phyloP scores from a whole-genome alignment of 2,888 invertebrate genomes.

The Eristalinus aeneus region DNA sequence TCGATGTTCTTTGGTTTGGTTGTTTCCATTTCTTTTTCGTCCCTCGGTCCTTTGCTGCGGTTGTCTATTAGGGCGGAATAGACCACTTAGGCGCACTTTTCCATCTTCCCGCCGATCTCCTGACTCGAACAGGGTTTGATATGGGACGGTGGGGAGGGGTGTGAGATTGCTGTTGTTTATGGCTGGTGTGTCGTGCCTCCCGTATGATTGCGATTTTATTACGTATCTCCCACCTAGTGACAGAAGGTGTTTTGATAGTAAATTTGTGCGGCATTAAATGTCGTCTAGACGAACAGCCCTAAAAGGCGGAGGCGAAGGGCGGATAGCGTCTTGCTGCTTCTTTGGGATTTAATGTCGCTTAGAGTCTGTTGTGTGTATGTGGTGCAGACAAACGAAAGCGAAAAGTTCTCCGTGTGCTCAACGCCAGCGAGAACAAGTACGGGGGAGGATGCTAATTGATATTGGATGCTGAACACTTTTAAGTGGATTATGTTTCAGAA shows the following conservation, averaged over 20 bases:
- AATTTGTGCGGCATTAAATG: conserved; percentile 11
- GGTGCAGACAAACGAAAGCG: conserved; percentile 6
- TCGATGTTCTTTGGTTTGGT: neutral
- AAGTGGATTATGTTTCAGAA: conserved; percentile 46
- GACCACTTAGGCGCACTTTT: conserved; percentile 41
- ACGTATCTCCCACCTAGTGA: neutral
- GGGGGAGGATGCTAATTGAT: conserved; percentile 41
- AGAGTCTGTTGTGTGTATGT: neutral
- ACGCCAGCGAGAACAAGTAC: too few species aligned
- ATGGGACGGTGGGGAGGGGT: neutral
- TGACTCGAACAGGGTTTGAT: too few species aligned
- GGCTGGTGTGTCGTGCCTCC: conserved; percentile 1
- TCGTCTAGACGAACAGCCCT: conserved; percentile 27
- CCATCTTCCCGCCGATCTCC: neutral
- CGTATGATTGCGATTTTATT: conserved; percentile 34
- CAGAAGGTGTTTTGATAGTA: conserved; percentile 39
- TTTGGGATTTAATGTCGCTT: neutral
- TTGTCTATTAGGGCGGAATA: conserved; percentile 41
- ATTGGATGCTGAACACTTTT: conserved; percentile 43
- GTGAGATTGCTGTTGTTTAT: conserved; percentile 15
- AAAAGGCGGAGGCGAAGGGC: too few species aligned
- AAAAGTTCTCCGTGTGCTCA: neutral
- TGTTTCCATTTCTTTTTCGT: neutral
- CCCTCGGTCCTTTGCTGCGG: neutral
- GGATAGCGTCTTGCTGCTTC: too few species aligned